A percentile compares a stretch with the other conserved stretches of the same genome.
Conservation (phyloP, 2,113 vertebrate species). For the Cathartes aura region DNA sequence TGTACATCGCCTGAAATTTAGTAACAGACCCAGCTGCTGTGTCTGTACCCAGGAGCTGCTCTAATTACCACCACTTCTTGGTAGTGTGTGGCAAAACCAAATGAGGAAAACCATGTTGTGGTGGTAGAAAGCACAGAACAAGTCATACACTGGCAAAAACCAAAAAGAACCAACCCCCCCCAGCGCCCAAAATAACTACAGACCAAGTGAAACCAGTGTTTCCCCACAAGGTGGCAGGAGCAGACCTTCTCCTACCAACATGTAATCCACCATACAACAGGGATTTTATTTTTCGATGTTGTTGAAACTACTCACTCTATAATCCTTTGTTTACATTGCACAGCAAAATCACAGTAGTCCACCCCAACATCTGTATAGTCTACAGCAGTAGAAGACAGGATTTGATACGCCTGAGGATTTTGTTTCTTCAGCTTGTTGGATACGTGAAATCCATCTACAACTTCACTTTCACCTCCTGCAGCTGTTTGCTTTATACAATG, state of each 20-base stretch:
- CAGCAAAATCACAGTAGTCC: constrained; percentile 92
- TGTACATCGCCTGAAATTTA: neutral
- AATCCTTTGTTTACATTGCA: constrained; percentile 91
- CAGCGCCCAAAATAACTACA: neutral
- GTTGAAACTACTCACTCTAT: constrained; percentile 84
- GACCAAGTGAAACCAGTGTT: neutral
- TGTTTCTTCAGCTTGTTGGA: constrained; percentile 80
- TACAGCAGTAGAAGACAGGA: constrained; percentile 82
- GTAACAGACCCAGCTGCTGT: neutral
- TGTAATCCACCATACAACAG: fast-evolving
- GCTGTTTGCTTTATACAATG: constrained; percentile 90
- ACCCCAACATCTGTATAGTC: constrained; percentile 89
- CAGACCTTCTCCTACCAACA: neutral
- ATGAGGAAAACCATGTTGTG: neutral
- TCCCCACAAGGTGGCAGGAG: constrained; percentile 66
- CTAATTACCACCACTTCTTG: neutral
- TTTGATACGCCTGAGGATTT: constrained; percentile 85
- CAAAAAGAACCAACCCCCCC: no score
- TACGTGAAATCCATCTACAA: constrained; percentile 91
- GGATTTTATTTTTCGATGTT: neutral
- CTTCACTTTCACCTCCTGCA: constrained; percentile 86
- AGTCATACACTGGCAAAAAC: neutral
- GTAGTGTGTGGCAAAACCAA: neutral
- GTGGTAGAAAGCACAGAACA: neutral
- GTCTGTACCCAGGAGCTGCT: neutral